A percentile compares a stretch with the other conserved stretches of the same genome.
Conservation (phyloP, 2,797 vertebrate species). For the Peromyscus nudipes region DNA sequence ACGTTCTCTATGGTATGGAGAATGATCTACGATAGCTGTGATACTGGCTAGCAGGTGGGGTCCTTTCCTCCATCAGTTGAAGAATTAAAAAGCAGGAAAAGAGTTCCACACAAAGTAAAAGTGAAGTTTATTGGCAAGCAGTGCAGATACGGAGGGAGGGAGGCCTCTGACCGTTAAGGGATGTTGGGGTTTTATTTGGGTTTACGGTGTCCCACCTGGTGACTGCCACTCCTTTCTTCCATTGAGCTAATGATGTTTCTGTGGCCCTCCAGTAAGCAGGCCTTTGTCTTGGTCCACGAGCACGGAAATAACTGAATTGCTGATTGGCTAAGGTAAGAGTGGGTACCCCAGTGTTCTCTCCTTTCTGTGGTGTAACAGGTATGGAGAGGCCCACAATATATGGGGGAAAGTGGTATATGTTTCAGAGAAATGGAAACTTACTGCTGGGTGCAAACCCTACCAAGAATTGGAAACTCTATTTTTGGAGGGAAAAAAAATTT, state of each 20-base stretch:
- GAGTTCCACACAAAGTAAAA: background rate
- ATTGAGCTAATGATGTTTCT: background rate
- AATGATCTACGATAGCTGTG: background rate
- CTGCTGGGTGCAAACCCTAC: background rate
- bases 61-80: background rate
- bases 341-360: background rate
- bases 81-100: background rate
- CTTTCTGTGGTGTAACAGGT: background rate
- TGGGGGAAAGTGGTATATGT: background rate
- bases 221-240: too few species aligned
- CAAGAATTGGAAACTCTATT: background rate
- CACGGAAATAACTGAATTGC: background rate
- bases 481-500: background rate
- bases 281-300: too few species aligned
- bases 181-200: background rate
- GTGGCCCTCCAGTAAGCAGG: background rate
- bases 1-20: background rate
- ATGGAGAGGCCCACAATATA: background rate
- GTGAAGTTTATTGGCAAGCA: background rate
- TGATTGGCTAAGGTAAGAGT: too few species aligned
- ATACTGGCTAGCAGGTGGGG: background rate
- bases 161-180: background rate
- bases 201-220: background rate
- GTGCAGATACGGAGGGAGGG: too few species aligned
- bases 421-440: background rate